Percentiles rank a stretch among this genome's conserved stretches.
phyloP scores from a whole-genome alignment of 30 jellyfish, hydroid and myxozoan species.

The Hydractinia symbiolongicarpus region DNA sequence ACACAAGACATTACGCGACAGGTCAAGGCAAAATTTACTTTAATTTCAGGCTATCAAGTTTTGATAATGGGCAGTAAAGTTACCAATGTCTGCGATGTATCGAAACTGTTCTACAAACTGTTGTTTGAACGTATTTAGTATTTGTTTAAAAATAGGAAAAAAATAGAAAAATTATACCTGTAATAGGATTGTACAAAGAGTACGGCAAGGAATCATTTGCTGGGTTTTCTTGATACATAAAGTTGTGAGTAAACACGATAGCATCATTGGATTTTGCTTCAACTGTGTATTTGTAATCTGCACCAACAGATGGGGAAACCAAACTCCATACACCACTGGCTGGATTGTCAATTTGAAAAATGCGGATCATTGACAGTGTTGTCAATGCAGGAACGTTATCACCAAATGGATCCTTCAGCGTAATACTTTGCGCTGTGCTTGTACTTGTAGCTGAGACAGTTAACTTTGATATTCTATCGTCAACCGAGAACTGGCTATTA shows the following conservation, averaged over 20 bases:
- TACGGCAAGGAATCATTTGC: background rate
- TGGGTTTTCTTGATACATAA: constrained; percentile 1
- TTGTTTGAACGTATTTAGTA: no score
- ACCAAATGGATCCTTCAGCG: constrained; percentile 25
- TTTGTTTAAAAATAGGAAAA: background rate
- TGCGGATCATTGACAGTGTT: constrained; percentile 18
- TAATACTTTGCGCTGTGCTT: constrained; percentile 13
- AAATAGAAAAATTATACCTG: background rate
- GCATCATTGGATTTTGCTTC: background rate
- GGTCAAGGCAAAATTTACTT: no score
- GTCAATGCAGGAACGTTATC: constrained; percentile 13
- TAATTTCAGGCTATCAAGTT: no score
- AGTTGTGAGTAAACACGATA: background rate
- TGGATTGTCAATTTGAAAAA: constrained; percentile 2
- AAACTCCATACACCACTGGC: constrained; percentile 2
- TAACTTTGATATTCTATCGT: constrained; percentile 28
- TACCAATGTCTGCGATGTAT: no score
- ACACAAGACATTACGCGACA: no score
- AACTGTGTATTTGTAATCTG: background rate
- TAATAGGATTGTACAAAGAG: background rate
- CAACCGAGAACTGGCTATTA: constrained; percentile 41
- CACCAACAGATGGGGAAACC: background rate
- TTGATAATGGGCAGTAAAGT: no score
- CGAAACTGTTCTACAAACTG: no score
- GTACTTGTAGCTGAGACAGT: constrained; percentile 32